Percentiles rank a stretch among this genome's conserved stretches.
These are phyloP conservation scores for Sardina pilchardus DNA, from an alignment of 2,113 vertebrate species.

Conservation along the genomic window DNA sequence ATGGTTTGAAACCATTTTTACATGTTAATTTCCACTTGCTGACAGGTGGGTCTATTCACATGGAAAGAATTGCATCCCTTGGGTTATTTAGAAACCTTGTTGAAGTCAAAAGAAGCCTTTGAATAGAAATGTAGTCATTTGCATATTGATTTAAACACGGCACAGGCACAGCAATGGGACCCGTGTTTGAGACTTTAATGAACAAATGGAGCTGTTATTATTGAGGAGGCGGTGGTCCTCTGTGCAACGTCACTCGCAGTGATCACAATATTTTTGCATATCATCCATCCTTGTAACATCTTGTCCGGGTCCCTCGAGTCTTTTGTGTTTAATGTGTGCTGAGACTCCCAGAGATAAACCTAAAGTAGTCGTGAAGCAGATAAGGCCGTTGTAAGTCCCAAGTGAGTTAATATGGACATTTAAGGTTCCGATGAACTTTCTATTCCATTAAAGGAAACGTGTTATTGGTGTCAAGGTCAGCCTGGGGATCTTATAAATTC, in stretches of 20 bases:
- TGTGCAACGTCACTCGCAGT: constrained; percentile 54
- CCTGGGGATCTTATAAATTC: constrained; percentile 18
- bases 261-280: constrained; percentile 54
- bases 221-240: constrained; percentile 44
- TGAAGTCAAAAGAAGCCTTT: constrained; percentile 62
- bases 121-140: constrained; percentile 69
- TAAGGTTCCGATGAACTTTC: not conserved
- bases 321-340: not conserved
- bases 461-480: constrained; percentile 31
- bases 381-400: not conserved
- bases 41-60: constrained; percentile 65
- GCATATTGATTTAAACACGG: constrained; percentile 72
- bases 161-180: constrained; percentile 53
- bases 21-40: constrained; percentile 55
- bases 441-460: not conserved
- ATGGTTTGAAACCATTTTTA: constrained; percentile 52
- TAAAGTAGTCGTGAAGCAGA: not conserved
- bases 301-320: not conserved
- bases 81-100: constrained; percentile 66
- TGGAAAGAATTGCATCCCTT: constrained; percentile 50
- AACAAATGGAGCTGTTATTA: constrained; percentile 57
- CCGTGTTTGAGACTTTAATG: constrained; percentile 56
- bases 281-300: constrained; percentile 42
- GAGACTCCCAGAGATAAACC: not conserved
- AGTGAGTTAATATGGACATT: not conserved